phyloP scores from a whole-genome alignment of 2,888 invertebrate species.

The Microplitis deprimator region DNA sequence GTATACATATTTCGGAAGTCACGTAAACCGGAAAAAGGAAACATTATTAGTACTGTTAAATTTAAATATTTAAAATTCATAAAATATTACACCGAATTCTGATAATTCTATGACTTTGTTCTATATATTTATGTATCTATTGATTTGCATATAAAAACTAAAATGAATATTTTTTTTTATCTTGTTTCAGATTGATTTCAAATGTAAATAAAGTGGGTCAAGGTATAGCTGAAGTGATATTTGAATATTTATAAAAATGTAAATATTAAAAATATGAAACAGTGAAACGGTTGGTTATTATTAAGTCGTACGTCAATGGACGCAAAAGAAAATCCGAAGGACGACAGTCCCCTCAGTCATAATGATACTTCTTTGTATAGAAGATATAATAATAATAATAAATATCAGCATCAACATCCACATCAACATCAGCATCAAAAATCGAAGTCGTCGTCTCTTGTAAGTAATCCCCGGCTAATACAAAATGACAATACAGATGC shows the following conservation, averaged over 20 bases:
- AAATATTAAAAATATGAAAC: neutral
- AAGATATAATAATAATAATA: neutral
- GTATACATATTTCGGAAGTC: neutral
- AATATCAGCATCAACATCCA: neutral
- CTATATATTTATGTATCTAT: no score
- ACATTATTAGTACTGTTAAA: neutral
- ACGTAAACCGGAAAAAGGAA: constrained; percentile 1
- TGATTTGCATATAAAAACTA: no score
- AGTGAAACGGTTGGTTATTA: neutral
- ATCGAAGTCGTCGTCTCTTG: constrained; percentile 45
- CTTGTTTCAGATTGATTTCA: neutral
- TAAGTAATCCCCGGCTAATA: constrained; percentile 46
- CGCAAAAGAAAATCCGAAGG: constrained; percentile 28
- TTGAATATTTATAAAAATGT: neutral
- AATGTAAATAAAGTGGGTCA: neutral
- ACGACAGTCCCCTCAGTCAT: constrained; percentile 53
- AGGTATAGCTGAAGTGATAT: neutral
- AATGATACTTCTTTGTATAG: constrained; percentile 54
- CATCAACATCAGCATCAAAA: constrained; percentile 53
- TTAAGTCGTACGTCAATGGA: constrained; percentile 9
- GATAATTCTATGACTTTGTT: no score
- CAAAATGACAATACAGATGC: constrained; percentile 36
- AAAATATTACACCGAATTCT: no score
- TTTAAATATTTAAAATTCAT: neutral
- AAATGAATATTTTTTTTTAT: neutral